Conservation (phyloP, 2,113 vertebrate genomes). For the Microcebus murinus region DNA sequence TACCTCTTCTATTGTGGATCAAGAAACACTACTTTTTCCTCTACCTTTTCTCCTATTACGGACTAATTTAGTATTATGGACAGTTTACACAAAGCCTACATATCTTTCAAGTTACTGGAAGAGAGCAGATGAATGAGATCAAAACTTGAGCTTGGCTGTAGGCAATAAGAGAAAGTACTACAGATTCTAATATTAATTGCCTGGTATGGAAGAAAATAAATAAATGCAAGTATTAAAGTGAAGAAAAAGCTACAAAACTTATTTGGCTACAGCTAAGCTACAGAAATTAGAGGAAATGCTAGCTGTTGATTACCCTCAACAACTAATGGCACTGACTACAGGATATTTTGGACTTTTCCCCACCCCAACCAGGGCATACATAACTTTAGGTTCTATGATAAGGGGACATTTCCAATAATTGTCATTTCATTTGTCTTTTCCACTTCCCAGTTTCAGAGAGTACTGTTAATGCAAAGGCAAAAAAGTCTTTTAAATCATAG, state of each 20-base stretch:
- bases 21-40: neutral
- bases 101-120: neutral
- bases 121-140: neutral
- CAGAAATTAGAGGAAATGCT: neutral
- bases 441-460: slow-evolving; percentile 5
- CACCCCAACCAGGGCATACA: neutral
- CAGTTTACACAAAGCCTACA: neutral
- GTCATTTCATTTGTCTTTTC: neutral
- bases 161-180: neutral
- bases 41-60: slow-evolving; percentile 32
- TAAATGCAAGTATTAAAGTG: neutral
- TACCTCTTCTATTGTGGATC: neutral
- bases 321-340: neutral
- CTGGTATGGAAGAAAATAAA: neutral
- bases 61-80: neutral
- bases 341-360: neutral
- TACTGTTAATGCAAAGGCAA: neutral
- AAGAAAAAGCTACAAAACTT: neutral
- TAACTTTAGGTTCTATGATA: neutral
- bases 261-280: neutral
- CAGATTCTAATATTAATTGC: neutral
- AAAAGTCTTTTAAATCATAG: neutral
- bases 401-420: neutral
- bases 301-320: neutral
- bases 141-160: neutral